Evolutionary conservation across 2,113 vertebrate species (phyloP).

Genomic region (Arizona elegans): DNA sequence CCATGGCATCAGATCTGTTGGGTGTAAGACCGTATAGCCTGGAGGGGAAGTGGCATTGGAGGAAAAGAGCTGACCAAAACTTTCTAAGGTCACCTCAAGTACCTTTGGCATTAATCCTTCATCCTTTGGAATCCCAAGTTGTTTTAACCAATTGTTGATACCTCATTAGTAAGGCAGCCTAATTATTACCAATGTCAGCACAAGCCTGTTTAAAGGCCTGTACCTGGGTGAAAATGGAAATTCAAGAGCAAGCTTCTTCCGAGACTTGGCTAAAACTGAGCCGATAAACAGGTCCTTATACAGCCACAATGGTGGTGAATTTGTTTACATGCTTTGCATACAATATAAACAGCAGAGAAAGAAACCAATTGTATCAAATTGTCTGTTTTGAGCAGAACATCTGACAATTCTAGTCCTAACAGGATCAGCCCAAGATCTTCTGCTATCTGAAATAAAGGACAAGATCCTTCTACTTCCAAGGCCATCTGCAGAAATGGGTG

Average conservation of each 20-base stretch:
- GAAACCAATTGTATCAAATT: neutral
- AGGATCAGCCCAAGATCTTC: neutral
- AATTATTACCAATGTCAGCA: constrained; percentile 25
- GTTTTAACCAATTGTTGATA: neutral
- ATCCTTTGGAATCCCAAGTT: constrained; percentile 26
- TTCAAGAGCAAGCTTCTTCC: neutral
- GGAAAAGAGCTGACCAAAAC: neutral
- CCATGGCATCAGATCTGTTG: neutral
- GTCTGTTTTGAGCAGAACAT: neutral
- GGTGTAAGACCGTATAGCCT: neutral
- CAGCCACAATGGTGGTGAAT: neutral
- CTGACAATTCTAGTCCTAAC: neutral
- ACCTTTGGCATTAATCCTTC: constrained; percentile 5
- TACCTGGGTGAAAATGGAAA: constrained; percentile 14
- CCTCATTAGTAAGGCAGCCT: constrained; percentile 16
- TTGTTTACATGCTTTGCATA: neutral
- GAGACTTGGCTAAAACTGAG: neutral
- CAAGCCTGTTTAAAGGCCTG: constrained; percentile 6
- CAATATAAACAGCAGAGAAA: neutral
- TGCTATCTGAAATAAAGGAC: neutral
- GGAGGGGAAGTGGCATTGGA: neutral
- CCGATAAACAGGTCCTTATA: neutral
- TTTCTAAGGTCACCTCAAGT: neutral
- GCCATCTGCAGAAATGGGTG: neutral
- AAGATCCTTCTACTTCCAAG: neutral